Base-by-base conservation (phyloP, 2,797 vertebrate species). In the Sphenodon punctatus region DNA sequence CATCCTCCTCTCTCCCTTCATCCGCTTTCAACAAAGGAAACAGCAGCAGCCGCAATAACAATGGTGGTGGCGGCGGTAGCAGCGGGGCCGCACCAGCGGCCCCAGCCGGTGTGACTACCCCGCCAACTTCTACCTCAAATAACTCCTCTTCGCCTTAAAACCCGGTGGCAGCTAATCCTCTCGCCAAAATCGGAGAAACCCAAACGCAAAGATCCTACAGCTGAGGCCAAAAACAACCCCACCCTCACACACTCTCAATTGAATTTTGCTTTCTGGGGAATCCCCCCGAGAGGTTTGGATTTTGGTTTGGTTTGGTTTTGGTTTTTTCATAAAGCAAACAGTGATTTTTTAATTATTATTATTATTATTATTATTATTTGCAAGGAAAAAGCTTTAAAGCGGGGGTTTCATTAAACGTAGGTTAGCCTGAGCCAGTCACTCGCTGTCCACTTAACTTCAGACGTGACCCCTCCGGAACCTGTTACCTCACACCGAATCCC, bases 101-200 rank as follows among this genome's bases (percentile, higher is more conserved):
- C 38, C 58, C 93, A 0, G 67, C 92, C 8, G 78, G 94, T 22
- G 90, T 95, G 76, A 90, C 96, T 3, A 90, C 91, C 64, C 95
- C 96, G 45, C 94, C 97, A 85, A 97, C 96, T 94, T 96, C 98
- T 98, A 98, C 97, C 97, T 99, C 97, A 95, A 97, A 93, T 94
- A 98, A 96, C 88, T 94, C 96, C 86, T 94, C 95, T 34, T 97
- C 97, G 96, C 98, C 98, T 96, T 98, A 98, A 97, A 85, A 53
- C 63, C 76, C 92, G 16, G 20, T 16, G 15, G 19, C 43, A 7
- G 23, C 94, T 77, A 88, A 34, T 41, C 2, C 38, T 42, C 41
- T 56, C 63, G 48, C 75, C 67, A 36, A 68, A 74, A 16, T 45
- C 17, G 3, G 14, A 17, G 39, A 22, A 14, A 20, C 7, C 25